Evolutionary conservation across 2,888 invertebrate species (phyloP).

Genomic region (Nephrotoma guestfalica): DNA sequence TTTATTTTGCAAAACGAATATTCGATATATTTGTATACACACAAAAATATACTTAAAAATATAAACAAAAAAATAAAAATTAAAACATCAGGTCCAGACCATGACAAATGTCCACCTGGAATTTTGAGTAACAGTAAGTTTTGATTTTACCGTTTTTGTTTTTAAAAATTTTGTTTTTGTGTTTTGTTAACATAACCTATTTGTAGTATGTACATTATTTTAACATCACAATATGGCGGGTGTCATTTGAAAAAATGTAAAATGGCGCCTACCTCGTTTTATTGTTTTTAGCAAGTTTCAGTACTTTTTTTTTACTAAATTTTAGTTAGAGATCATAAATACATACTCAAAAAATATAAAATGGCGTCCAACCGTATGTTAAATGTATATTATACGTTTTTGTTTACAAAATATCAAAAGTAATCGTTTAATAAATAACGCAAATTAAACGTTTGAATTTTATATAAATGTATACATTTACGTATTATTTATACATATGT

Average conservation of each 20-base stretch:
- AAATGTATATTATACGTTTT: background rate
- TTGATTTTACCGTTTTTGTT: background rate
- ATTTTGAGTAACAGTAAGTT: conserved; percentile 27
- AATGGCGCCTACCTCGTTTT: background rate
- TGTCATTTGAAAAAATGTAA: background rate
- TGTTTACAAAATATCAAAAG: background rate
- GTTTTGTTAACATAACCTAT: background rate
- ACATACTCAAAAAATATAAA: background rate
- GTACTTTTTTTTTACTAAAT: background rate
- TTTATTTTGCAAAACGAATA: background rate
- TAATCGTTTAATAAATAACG: background rate
- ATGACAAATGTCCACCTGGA: conserved; percentile 33
- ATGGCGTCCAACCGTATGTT: background rate
- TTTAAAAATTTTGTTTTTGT: background rate
- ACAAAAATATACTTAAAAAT: background rate
- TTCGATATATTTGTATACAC: conserved; percentile 1
- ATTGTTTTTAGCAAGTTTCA: background rate
- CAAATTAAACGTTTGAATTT: background rate
- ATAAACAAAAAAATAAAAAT: background rate
- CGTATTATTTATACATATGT: background rate
- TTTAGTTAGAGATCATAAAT: background rate
- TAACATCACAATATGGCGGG: background rate
- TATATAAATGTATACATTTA: background rate
- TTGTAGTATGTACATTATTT: background rate
- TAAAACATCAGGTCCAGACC: conserved; percentile 29